phyloP scores from a whole-genome alignment of 2,888 invertebrate genomes.

The Melipona bicolor region DNA sequence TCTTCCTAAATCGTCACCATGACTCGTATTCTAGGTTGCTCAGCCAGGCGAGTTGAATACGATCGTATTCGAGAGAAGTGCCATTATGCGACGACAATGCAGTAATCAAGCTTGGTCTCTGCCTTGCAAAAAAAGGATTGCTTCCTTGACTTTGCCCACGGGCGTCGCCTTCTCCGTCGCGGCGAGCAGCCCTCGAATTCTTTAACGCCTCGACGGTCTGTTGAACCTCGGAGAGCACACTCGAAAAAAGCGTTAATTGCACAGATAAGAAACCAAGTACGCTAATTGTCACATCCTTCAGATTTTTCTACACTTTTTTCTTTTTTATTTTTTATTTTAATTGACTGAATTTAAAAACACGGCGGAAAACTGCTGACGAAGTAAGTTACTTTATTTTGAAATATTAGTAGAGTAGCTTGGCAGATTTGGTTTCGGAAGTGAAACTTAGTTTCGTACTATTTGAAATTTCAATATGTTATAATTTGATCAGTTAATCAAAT shows the following conservation, averaged over 20 bases:
- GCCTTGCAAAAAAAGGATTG: conserved; percentile 54
- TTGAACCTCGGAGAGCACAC: conserved; percentile 36
- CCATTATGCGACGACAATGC: conserved; percentile 65
- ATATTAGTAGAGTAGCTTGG: neutral
- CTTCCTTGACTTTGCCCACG: conserved; percentile 44
- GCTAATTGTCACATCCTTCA: neutral
- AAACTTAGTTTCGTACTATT: neutral
- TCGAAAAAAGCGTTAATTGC: conserved; percentile 35
- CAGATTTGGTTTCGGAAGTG: neutral
- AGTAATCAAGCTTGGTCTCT: conserved; percentile 64
- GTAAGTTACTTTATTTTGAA: no score
- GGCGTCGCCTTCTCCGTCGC: conserved; percentile 9
- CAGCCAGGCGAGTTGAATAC: conserved; percentile 39
- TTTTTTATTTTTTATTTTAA: neutral
- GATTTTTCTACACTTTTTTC: neutral
- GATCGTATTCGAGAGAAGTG: conserved; percentile 41
- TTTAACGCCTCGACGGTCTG: conserved; percentile 31
- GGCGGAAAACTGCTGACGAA: neutral
- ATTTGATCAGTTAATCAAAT: neutral
- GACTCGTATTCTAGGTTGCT: conserved; percentile 10
- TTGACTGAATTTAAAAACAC: neutral
- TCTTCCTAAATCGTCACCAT: conserved; percentile 29
- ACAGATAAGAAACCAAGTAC: neutral
- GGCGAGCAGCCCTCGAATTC: conserved; percentile 25
- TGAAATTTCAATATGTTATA: neutral